Evolutionary conservation across 2,113 vertebrate genomes (phyloP).

Genomic region (Stigmatopora nigra): DNA sequence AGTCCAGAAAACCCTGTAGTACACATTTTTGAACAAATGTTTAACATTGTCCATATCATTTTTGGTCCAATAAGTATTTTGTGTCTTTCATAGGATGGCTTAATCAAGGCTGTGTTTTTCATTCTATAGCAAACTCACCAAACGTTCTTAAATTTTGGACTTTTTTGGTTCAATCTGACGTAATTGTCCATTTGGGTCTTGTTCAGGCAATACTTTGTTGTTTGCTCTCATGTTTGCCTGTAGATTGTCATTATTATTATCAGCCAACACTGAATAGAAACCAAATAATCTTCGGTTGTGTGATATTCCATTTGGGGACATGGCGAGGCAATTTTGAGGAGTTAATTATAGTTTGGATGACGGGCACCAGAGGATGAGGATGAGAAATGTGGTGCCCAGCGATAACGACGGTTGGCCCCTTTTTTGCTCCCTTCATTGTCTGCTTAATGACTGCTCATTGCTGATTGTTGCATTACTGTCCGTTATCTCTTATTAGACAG

Average conservation of each 20-base stretch:
- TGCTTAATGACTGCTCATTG: conserved; percentile 43
- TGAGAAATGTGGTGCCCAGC: conserved; percentile 57
- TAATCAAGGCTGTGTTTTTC: background rate
- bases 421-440: conserved; percentile 36
- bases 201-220: background rate
- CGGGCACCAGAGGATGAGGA: conserved; percentile 48
- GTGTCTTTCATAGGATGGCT: background rate
- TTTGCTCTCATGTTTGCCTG: conserved; percentile 24
- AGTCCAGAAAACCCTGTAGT: background rate
- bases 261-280: conserved; percentile 18
- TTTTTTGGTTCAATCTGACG: conserved; percentile 15
- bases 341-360: conserved; percentile 59
- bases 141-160: background rate
- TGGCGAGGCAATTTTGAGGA: conserved; percentile 48
- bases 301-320: conserved; percentile 34
- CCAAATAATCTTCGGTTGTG: conserved; percentile 41
- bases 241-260: conserved; percentile 32
- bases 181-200: conserved; percentile 11
- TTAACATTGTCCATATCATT: background rate
- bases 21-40: background rate
- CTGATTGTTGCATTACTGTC: conserved; percentile 48
- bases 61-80: background rate
- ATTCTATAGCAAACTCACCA: background rate
- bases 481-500: conserved; percentile 34
- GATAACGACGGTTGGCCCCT: conserved; percentile 56